A percentile compares a stretch with the other conserved stretches of the same genome.
Evolutionary conservation across 2,797 vertebrate genomes (phyloP).

Genomic region (Sylvilagus floridanus): DNA sequence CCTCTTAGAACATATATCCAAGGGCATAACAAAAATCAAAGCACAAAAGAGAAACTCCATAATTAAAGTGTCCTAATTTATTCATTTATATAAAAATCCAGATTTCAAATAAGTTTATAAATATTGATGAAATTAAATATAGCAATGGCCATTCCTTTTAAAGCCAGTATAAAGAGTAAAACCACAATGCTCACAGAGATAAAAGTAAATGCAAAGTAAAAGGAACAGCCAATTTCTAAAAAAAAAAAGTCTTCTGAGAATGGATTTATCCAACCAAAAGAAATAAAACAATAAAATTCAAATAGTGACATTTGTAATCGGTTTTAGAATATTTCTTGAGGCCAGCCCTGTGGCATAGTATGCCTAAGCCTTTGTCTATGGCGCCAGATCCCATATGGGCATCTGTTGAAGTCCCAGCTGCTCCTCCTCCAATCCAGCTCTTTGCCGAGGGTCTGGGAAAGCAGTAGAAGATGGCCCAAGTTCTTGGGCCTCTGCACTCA

Average conservation of each 20-base stretch:
- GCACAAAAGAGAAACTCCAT: neutral
- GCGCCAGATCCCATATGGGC: too few relatives aligned
- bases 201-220: slow-evolving; percentile 39
- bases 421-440: too few relatives aligned
- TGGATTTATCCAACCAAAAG: neutral
- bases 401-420: too few relatives aligned
- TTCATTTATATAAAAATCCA: neutral
- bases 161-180: neutral
- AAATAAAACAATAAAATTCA: slow-evolving; percentile 9
- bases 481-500: too few relatives aligned
- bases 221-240: neutral
- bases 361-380: too few relatives aligned
- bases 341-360: too few relatives aligned
- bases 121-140: neutral
- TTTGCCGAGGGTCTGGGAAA: too few relatives aligned
- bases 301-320: neutral
- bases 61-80: neutral
- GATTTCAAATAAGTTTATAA: slow-evolving; percentile 1
- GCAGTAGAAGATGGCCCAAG: too few relatives aligned
- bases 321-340: neutral
- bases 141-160: neutral
- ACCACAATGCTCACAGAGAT: neutral
- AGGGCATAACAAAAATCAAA: neutral
- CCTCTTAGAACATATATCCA: neutral
- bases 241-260: neutral